These are phyloP conservation scores for Phrynocephalus vlangalii DNA, from an alignment of 2,797 vertebrate species.

Conservation along the genomic window DNA sequence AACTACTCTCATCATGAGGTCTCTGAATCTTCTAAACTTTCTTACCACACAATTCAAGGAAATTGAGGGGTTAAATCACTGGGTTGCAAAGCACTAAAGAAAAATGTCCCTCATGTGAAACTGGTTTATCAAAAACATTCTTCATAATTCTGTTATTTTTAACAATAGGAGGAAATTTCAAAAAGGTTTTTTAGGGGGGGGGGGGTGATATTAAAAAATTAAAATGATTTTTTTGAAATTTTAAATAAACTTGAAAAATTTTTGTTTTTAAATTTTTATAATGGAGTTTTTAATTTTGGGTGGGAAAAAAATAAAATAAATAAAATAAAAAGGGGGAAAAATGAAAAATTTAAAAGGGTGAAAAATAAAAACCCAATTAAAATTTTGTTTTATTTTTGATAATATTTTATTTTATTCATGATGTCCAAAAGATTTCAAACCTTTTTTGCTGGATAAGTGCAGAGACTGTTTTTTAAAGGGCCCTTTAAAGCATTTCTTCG, in stretches of 20 bases:
- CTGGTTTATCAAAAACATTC: slow-evolving; percentile 57
- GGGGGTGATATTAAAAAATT: no score
- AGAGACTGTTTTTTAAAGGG: background rate
- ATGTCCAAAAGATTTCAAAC: background rate
- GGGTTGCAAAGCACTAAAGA: slow-evolving; percentile 58
- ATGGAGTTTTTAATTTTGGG: no score
- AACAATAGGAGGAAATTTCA: slow-evolving; percentile 50
- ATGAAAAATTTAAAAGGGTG: slow-evolving; percentile 11
- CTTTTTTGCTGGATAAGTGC: background rate
- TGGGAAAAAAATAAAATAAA: no score
- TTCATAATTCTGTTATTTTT: no score
- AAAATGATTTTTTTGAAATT: no score
- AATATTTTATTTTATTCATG: background rate
- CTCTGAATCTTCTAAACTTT: slow-evolving; percentile 71
- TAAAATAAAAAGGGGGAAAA: background rate
- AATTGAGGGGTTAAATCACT: slow-evolving; percentile 32
- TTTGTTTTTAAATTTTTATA: no score
- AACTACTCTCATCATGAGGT: slow-evolving; percentile 67
- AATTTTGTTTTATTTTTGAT: background rate
- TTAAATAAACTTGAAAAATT: no score
- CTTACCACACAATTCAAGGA: slow-evolving; percentile 32
- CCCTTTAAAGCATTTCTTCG: background rate
- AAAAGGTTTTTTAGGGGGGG: no score
- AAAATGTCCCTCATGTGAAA: slow-evolving; percentile 54
- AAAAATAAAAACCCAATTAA: background rate